Conservation (phyloP, 2,888 invertebrate species). For the Griposia aprilina region DNA sequence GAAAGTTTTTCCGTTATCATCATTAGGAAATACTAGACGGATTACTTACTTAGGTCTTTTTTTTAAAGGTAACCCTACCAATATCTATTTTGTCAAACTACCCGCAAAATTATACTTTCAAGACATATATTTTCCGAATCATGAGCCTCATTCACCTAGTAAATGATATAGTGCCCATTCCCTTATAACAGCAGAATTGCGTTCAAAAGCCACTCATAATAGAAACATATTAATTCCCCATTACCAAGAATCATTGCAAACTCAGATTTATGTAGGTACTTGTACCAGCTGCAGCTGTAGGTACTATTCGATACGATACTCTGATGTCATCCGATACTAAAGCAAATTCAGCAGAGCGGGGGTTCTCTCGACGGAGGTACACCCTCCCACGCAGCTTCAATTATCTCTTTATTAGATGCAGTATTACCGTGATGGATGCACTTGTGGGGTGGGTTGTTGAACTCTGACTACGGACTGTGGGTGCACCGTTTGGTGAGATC, state of each 20-base stretch:
- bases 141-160: too few relatives aligned
- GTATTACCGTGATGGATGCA: constrained; percentile 69
- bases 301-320: constrained; percentile 10
- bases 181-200: background rate
- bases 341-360: constrained; percentile 27
- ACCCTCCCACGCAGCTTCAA: constrained; percentile 71
- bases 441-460: constrained; percentile 65
- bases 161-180: too few relatives aligned
- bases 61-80: too few relatives aligned
- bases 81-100: background rate
- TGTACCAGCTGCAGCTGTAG: background rate
- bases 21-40: too few relatives aligned
- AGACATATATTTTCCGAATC: background rate
- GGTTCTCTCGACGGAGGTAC: constrained; percentile 37
- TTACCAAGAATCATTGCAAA: constrained; percentile 27
- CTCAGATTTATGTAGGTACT: constrained; percentile 19
- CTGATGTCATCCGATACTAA: constrained; percentile 53
- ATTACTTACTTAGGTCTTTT: too few relatives aligned
- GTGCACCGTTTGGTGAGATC: constrained; percentile 19
- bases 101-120: background rate
- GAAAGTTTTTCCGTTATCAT: too few relatives aligned
- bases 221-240: constrained; percentile 5
- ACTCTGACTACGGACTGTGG: constrained; percentile 60
- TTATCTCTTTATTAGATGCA: constrained; percentile 75
- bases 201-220: background rate